These are phyloP conservation scores for Onychostoma macrolepis DNA, from an alignment of 2,113 vertebrate genomes.

Conservation along the genomic window DNA sequence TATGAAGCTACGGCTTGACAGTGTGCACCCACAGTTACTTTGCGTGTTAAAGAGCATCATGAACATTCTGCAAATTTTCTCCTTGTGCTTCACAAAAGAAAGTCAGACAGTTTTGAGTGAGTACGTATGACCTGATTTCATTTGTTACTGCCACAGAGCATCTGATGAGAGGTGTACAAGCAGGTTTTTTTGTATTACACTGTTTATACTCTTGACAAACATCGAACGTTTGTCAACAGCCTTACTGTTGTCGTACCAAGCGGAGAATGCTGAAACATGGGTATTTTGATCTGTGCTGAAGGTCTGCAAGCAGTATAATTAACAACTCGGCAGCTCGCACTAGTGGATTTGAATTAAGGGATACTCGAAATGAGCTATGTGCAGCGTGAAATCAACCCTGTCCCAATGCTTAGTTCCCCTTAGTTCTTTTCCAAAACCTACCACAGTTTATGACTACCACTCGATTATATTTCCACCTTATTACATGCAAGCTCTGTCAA, in stretches of 20 bases:
- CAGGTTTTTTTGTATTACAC: not conserved
- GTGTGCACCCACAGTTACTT: not conserved
- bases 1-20: not conserved
- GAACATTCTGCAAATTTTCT: not conserved
- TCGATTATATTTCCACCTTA: not conserved
- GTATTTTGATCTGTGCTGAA: not conserved
- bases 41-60: not conserved
- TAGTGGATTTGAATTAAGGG: conserved; percentile 30
- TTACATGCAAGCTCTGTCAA: not conserved
- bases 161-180: conserved; percentile 2
- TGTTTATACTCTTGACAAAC: not conserved
- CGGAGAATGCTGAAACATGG: not conserved
- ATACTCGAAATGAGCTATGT: conserved; percentile 8
- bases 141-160: conserved; percentile 29
- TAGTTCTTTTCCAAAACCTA: not conserved
- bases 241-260: not conserved
- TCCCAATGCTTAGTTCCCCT: not conserved
- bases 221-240: not conserved
- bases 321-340: not conserved
- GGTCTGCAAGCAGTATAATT: not conserved
- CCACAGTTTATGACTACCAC: conserved; percentile 19
- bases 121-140: not conserved
- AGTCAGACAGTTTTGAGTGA: not conserved
- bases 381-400: not conserved
- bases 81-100: not conserved